Evolutionary conservation across 30 jellyfish, hydroid and myxozoan species (phyloP), one percentile per base, ranked within the genome.

Genomic region (Mastigias papua): DNA sequence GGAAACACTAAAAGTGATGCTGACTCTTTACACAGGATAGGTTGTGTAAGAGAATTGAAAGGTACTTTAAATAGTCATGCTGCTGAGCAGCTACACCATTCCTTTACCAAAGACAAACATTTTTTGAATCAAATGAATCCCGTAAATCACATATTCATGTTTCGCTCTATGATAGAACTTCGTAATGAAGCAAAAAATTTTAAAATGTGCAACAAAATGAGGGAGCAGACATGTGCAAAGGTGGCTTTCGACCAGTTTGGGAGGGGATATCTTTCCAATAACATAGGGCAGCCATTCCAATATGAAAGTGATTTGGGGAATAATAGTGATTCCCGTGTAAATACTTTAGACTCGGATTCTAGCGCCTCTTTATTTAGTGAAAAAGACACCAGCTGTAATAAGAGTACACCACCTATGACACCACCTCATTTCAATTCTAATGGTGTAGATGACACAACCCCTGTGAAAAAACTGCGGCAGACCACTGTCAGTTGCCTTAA

Each of bases 11-110:
- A 69, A 7, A 32, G 85, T 9, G 92, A 81, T 32, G 74, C 9
- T 13, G 91, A 81, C 0, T 86, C 85, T 1, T 42, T 81, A 48
- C 9, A 88, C 17, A 88, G 88, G 30, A 67, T 62, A 28, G 61
- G 82, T 19, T 61, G 84, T 46, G 46, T 81, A 16, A 64, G 33
- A 22, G 87, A 81, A 0, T 65, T 81, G 26, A 76, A 81, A 13
- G 84, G 86, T 22, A 19, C 11, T 28, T 20, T 81, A 20, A 63
- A 81, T 54, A 81, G 81, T 29, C 72, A 81, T 0, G 87, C 63
- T 3, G 92, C 73, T 7, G 92, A 82, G 42, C 91, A 81, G 62
- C 48, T 81, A 15, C 91, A 81, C 31, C 27, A 21, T 13, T 35
- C 64, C 16, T 71, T 9, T 26, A 71, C 28, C 30, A 27, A 71